Evolutionary conservation across 37 sponge, comb jelly and placozoan species (phyloP).

Genomic region (Chondrilla cf. caribensis): DNA sequence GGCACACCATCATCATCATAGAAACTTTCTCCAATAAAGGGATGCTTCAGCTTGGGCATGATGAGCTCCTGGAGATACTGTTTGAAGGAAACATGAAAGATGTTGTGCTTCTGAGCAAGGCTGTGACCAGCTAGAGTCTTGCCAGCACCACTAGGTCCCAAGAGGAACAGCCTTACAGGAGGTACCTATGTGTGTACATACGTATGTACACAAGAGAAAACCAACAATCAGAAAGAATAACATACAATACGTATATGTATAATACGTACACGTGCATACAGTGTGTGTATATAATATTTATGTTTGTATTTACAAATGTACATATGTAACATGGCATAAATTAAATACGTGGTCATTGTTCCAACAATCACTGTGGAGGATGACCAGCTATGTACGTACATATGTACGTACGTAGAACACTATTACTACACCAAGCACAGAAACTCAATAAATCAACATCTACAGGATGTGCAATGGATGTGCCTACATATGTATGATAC

Average conservation of each 20-base stretch:
- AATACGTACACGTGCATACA: not conserved
- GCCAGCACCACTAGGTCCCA: constrained; percentile 91
- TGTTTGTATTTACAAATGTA: too few relatives aligned
- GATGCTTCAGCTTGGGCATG: constrained; percentile 68
- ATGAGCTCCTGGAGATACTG: constrained; percentile 86
- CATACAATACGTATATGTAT: too few relatives aligned
- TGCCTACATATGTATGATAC: too few relatives aligned
- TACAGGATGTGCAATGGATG: too few relatives aligned
- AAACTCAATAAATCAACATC: too few relatives aligned
- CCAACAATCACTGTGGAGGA: too few relatives aligned
- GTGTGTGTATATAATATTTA: not conserved
- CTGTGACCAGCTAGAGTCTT: constrained; percentile 79
- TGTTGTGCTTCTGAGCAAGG: constrained; percentile 70
- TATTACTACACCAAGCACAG: too few relatives aligned
- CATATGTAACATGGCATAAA: too few relatives aligned
- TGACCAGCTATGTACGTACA: too few relatives aligned
- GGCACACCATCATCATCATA: constrained; percentile 25
- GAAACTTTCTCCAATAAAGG: constrained; percentile 22
- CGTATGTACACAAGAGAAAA: not conserved
- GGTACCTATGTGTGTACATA: constrained; percentile 58
- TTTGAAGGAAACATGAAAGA: constrained; percentile 87
- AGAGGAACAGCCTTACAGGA: constrained; percentile 75
- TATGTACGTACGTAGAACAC: too few relatives aligned
- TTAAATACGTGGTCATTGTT: too few relatives aligned
- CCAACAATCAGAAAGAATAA: too few relatives aligned